These are phyloP conservation scores for Muscicapa adusta DNA, from an alignment of 2,113 vertebrate species.

Conservation along the genomic window DNA sequence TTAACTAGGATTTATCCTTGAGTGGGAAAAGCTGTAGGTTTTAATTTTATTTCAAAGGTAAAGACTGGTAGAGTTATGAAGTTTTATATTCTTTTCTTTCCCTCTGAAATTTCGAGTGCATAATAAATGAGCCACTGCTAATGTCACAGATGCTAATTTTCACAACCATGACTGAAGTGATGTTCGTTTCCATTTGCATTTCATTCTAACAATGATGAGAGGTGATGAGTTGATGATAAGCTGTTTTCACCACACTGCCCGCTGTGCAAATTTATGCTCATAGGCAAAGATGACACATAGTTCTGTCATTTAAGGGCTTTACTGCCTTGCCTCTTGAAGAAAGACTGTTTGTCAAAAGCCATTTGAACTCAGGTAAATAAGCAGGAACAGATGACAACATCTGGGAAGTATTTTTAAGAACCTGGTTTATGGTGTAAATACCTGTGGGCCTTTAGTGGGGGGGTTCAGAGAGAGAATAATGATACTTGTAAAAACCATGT, in stretches of 20 bases:
- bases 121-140: slow-evolving; percentile 67
- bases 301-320: slow-evolving; percentile 71
- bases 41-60: slow-evolving; percentile 57
- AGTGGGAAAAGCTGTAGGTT: slow-evolving; percentile 23
- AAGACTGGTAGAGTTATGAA: slow-evolving; percentile 36
- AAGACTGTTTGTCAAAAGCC: slow-evolving; percentile 58
- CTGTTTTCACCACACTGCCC: slow-evolving; percentile 69
- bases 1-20: slow-evolving; percentile 59
- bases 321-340: slow-evolving; percentile 48
- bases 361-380: slow-evolving; percentile 64
- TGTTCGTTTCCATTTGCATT: slow-evolving; percentile 72
- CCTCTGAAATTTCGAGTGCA: slow-evolving; percentile 52
- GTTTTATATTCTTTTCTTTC: slow-evolving; percentile 20
- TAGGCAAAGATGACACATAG: slow-evolving; percentile 71
- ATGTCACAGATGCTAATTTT: slow-evolving; percentile 73
- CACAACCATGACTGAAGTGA: slow-evolving; percentile 67
- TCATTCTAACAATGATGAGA: slow-evolving; percentile 72
- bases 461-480: not conserved
- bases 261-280: slow-evolving; percentile 76
- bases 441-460: not conserved
- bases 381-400: not conserved
- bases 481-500: not conserved
- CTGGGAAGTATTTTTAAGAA: slow-evolving; percentile 5
- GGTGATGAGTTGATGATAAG: slow-evolving; percentile 74
- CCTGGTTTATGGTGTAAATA: slow-evolving; percentile 26